Evolutionary conservation across 2,113 vertebrate species (phyloP), one percentile per base, ranked within the genome.

Genomic region (Corythornis madagascariensis): DNA sequence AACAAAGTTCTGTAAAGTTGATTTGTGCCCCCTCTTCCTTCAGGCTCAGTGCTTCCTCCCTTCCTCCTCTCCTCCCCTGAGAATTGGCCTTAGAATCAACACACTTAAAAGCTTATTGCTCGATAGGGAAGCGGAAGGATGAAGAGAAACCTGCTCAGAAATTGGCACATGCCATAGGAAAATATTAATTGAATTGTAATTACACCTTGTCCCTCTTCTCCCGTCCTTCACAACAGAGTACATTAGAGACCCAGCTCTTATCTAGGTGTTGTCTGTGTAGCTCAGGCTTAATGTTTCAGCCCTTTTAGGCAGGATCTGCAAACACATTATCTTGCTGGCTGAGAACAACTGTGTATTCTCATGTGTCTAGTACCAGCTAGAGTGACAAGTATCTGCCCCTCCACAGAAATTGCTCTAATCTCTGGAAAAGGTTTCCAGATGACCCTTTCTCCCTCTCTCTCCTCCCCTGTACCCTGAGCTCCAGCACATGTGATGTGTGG

Each of bases 381-480:
- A 69, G 57, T 95, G 87, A 94, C 91, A 95, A 91, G 25, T 67
- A 57, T 92, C 89, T 88, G 76, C 66, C 67, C 43, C 69, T 92
- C 63, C 93, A 61, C 89, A 91, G 79, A 88, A 89, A 70, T 24
- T 79, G 55, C 71, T 92, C 70, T 92, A 77, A 96, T 96, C 84
- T 91, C 88, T 92, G 93, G 52, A 78, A 88, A 87, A 92, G 69
- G 20, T 86, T 95, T 91, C 79, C 79, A 86, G 88, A 83, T 95
- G 79, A 92, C 79, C 83, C 76, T 73, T 81, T 76, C 43, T 88
- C 24, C 59, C 76, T 17, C 11, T 20, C 10, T 16, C 10, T 52
- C 18, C n/a, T 35, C 52, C 28, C 6, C 47, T 76, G 80, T 67
- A 63, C 33, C 38, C 25, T 56, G 52, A 77, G n/a, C 73, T 86